These are phyloP conservation scores for Drusus annulatus DNA, from an alignment of 1,140 invertebrate species.

Conservation along the genomic window DNA sequence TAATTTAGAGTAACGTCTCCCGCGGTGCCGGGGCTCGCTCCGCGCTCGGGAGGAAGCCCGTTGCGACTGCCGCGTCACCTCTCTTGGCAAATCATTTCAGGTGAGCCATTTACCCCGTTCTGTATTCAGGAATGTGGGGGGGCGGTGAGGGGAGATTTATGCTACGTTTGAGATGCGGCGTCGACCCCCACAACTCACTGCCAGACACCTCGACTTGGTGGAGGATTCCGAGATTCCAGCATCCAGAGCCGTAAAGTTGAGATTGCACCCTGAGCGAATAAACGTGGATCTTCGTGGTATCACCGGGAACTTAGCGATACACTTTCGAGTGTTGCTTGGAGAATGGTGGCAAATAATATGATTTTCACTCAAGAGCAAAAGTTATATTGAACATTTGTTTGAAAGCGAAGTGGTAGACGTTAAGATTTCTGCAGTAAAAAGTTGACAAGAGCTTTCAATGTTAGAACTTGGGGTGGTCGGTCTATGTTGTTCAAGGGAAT, in stretches of 20 bases:
- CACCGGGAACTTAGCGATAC: slow-evolving; percentile 7
- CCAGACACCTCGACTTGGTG: neutral
- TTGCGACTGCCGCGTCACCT: slow-evolving; percentile 3
- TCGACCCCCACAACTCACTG: neutral
- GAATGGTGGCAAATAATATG: too few relatives aligned
- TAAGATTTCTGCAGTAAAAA: too few relatives aligned
- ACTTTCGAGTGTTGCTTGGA: neutral
- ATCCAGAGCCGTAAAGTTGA: neutral
- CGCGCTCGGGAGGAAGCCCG: neutral
- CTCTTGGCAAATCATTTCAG: slow-evolving; percentile 37
- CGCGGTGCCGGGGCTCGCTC: neutral
- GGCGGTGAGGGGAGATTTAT: slow-evolving; percentile 13
- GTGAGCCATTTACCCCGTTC: slow-evolving; percentile 35
- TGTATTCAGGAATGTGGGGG: neutral
- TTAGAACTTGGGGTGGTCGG: too few relatives aligned
- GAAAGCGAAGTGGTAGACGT: too few relatives aligned
- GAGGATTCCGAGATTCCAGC: neutral
- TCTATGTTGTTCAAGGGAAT: too few relatives aligned
- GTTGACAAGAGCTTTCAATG: too few relatives aligned
- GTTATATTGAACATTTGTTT: too few relatives aligned
- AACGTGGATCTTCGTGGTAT: slow-evolving; percentile 20
- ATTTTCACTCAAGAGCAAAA: too few relatives aligned
- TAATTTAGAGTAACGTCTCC: slow-evolving; percentile 20
- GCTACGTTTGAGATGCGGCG: slow-evolving; percentile 33
- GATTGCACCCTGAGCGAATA: slow-evolving; percentile 1